Evolutionary conservation across 2,888 invertebrate species (phyloP).

Genomic region (Euphydryas editha): DNA sequence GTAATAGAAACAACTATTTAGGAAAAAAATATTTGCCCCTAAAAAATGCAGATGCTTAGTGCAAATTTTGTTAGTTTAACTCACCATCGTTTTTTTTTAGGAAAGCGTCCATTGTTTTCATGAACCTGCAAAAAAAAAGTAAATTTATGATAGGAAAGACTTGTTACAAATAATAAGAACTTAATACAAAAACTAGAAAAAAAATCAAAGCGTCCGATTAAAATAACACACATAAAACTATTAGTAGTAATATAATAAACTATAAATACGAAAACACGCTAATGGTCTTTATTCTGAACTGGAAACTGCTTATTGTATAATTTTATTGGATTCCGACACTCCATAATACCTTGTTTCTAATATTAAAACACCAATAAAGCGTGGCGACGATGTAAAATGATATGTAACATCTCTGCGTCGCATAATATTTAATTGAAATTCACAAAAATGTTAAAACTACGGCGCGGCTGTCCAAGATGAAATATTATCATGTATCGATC

Average conservation of each 20-base stretch:
- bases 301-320: slow-evolving; percentile 48
- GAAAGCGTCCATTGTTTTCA: slow-evolving; percentile 69
- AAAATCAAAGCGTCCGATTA: slow-evolving; percentile 19
- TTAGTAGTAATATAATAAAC: slow-evolving; percentile 32
- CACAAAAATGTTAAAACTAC: slow-evolving; percentile 74
- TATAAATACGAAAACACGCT: slow-evolving; percentile 33
- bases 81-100: slow-evolving; percentile 69
- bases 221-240: slow-evolving; percentile 22
- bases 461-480: slow-evolving; percentile 74
- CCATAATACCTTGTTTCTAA: slow-evolving; percentile 54
- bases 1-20: no score
- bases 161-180: slow-evolving; percentile 27
- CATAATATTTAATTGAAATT: slow-evolving; percentile 80
- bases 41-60: slow-evolving; percentile 11
- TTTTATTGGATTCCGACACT: slow-evolving; percentile 56
- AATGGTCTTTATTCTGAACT: slow-evolving; percentile 40
- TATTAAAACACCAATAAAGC: slow-evolving; percentile 54
- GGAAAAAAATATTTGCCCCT: neutral
- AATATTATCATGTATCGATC: slow-evolving; percentile 81
- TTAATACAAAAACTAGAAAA: neutral
- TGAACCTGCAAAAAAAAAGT: slow-evolving; percentile 77
- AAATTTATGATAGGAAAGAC: no score
- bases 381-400: slow-evolving; percentile 69
- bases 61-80: slow-evolving; percentile 44
- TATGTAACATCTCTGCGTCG: slow-evolving; percentile 67